Percentiles rank a stretch among this genome's conserved stretches.
phyloP scores from a whole-genome alignment of 2,888 invertebrate genomes.

The Chloroclysta siterata region DNA sequence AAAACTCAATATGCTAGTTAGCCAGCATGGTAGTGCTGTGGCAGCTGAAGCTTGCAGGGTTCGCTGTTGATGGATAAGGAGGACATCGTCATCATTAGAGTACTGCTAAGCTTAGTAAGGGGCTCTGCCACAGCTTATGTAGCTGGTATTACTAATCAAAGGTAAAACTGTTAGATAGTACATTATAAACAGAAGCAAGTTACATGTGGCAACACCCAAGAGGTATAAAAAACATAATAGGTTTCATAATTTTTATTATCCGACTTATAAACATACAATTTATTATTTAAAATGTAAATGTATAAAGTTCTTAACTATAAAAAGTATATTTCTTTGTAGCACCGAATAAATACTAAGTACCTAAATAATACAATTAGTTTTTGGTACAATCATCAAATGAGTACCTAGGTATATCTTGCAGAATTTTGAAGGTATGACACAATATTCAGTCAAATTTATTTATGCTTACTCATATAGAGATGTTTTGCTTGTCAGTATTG shows the following conservation, averaged over 20 bases:
- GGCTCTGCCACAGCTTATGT: too few species aligned
- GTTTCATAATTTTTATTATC: not conserved
- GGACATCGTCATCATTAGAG: too few species aligned
- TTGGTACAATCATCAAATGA: slow-evolving; percentile 1
- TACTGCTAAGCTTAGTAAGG: too few species aligned
- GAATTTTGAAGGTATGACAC: not conserved
- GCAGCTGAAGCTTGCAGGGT: too few species aligned
- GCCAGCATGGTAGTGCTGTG: too few species aligned
- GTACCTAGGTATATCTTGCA: not conserved
- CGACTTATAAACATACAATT: slow-evolving; percentile 3
- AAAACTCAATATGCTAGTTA: too few species aligned
- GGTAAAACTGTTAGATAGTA: too few species aligned
- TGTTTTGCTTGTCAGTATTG: not conserved
- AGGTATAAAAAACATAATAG: not conserved
- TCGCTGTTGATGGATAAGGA: too few species aligned
- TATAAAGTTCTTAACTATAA: slow-evolving; percentile 12
- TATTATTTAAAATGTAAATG: not conserved
- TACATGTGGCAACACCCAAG: too few species aligned
- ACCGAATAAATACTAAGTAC: slow-evolving; percentile 22
- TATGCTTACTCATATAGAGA: not conserved
- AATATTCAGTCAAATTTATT: slow-evolving; percentile 13
- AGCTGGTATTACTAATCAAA: too few species aligned
- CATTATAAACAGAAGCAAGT: too few species aligned
- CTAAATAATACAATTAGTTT: slow-evolving; percentile 12
- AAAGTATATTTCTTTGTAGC: slow-evolving; percentile 22